Evolutionary conservation across 1,140 invertebrate genomes (phyloP), one percentile per base, ranked within the genome.

Genomic region (Zelostemma sp.): DNA sequence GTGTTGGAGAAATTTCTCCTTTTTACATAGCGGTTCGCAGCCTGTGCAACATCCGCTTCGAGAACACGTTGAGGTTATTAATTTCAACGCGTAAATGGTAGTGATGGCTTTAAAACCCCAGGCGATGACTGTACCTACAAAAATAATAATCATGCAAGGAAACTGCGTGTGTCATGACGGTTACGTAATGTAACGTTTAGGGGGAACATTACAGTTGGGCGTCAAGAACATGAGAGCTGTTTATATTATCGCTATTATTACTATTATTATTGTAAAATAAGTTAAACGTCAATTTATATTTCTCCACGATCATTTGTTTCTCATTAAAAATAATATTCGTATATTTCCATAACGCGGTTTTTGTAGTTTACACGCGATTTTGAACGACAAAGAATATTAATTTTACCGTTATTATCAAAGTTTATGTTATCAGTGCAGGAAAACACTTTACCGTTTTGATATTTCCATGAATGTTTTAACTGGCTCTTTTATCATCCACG

Each of bases 11-110:
- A 64, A 61, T 58, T 70, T 53, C 59, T 70, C 49, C 49, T 62
- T 68, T 58, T 68, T 58, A 54, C 41, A 54, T 59, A 68, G 66
- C 66, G 60, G 64, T 55, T 12, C 50, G 43, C 48, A 31, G 50
- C 53, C 61, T 65, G 51, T 31, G 61, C 68, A 70, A 69, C 62
- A 70, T 65, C 68, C 68, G 68, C 65, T 65, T 65, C 61, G 61
- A 53, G 31, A 53, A 53, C 35, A 53, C 16, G 57, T 45, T 40
- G 46, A 56, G 58, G 31, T 70, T 65, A 70, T 70, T 65, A 70
- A 70, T 70, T 70, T 70, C 53, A 57, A 51, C 57, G 62, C 57
- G 57, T 64, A 65, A 70, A 57, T 57, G 33, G 41, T 35, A n/a
- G 11, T n/a, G n/a, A n/a, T n/a, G n/a, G n/a, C n/a, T n/a, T n/a